These are phyloP conservation scores for Brevimyrus niger DNA, from an alignment of 2,113 vertebrate species.

Conservation along the genomic window DNA sequence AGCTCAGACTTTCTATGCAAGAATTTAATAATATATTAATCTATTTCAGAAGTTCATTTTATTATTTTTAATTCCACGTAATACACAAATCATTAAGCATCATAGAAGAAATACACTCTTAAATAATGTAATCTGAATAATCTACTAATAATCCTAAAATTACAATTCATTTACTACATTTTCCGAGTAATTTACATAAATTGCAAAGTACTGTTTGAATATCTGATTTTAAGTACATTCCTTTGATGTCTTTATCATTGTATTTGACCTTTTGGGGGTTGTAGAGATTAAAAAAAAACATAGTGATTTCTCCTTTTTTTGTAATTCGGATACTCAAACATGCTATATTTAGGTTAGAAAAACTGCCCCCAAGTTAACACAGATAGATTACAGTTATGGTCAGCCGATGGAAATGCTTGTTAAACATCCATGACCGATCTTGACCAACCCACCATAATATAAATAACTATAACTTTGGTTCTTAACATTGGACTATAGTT, in stretches of 20 bases:
- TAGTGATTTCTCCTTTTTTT: not conserved
- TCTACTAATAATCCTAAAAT: not conserved
- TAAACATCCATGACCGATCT: not conserved
- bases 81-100: not conserved
- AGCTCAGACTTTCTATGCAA: not conserved
- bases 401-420: not conserved
- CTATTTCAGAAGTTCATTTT: not conserved
- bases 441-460: not conserved
- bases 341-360: not conserved
- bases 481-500: not conserved
- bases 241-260: not conserved
- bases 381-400: not conserved
- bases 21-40: not conserved
- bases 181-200: not conserved
- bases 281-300: not conserved
- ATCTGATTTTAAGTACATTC: not conserved
- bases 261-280: not conserved
- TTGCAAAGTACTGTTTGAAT: not conserved
- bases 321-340: not conserved
- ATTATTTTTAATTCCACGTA: not conserved
- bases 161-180: not conserved
- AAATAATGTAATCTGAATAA: not conserved
- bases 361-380: not conserved
- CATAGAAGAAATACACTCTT: not conserved
- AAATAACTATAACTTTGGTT: not conserved